phyloP scores from a whole-genome alignment of 2,797 vertebrate genomes.

The Propithecus perrieri region DNA sequence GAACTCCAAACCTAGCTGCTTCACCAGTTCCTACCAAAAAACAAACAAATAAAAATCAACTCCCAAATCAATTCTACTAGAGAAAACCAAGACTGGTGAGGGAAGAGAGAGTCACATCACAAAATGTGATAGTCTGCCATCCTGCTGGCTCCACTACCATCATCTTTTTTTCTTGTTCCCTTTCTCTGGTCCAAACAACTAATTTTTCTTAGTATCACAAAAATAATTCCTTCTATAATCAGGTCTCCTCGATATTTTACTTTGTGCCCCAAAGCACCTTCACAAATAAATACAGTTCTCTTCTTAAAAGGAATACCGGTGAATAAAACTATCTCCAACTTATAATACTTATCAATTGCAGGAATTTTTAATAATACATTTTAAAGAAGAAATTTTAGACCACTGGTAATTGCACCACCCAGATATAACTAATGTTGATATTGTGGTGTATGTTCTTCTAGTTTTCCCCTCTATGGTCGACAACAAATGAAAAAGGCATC shows the following conservation, averaged over 20 bases:
- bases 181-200: not conserved
- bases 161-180: not conserved
- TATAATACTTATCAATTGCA: not conserved
- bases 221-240: not conserved
- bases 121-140: not conserved
- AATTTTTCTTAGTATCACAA: not conserved
- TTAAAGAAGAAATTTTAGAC: not conserved
- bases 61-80: not conserved
- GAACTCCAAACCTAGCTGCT: not conserved
- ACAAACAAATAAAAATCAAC: not conserved
- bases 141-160: not conserved
- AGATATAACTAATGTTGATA: not conserved
- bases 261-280: not conserved
- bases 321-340: slow-evolving; percentile 3
- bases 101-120: not conserved
- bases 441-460: not conserved
- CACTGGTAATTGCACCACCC: not conserved
- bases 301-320: not conserved
- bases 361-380: not conserved
- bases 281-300: not conserved
- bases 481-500: not conserved
- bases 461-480: not conserved
- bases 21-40: not conserved
- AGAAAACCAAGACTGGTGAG: not conserved
- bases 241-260: not conserved